Evolutionary conservation across 1,140 invertebrate species (phyloP).

Genomic region (Bombus confusus): DNA sequence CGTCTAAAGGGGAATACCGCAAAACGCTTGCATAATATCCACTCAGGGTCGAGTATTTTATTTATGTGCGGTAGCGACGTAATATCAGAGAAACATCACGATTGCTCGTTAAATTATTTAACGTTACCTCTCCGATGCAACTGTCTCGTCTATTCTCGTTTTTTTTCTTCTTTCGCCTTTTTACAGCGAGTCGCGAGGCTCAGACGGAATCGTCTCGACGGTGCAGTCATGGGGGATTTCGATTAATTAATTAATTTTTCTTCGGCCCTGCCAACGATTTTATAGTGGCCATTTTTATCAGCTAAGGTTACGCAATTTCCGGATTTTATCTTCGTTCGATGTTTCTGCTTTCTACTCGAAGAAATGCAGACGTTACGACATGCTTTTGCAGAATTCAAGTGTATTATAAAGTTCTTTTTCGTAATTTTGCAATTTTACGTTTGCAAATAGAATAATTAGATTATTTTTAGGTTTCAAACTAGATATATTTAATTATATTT

Average conservation of each 20-base stretch:
- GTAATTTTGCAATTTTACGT: background rate
- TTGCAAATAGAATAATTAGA: too few species aligned
- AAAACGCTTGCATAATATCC: slow-evolving; percentile 38
- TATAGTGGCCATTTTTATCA: too few species aligned
- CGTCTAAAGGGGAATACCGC: slow-evolving; percentile 16
- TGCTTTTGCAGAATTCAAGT: too few species aligned
- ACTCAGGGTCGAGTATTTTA: slow-evolving; percentile 37
- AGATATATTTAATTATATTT: too few species aligned
- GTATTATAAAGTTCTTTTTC: background rate
- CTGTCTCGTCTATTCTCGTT: background rate
- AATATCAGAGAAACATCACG: slow-evolving; percentile 17
- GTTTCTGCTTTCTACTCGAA: background rate
- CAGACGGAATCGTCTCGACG: background rate
- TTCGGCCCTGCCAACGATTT: too few species aligned
- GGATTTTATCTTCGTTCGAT: background rate
- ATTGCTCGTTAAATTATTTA: slow-evolving; percentile 24
- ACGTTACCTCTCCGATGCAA: background rate
- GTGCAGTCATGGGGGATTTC: background rate
- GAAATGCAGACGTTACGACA: background rate
- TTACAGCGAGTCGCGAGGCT: background rate
- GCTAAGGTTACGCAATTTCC: background rate
- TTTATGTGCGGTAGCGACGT: slow-evolving; percentile 28
- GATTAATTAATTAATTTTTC: slow-evolving; percentile 38
- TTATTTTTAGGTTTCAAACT: too few species aligned
- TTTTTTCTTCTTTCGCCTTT: background rate